phyloP scores from a whole-genome alignment of 2,113 vertebrate species.

The Psilopsiagon aurifrons region DNA sequence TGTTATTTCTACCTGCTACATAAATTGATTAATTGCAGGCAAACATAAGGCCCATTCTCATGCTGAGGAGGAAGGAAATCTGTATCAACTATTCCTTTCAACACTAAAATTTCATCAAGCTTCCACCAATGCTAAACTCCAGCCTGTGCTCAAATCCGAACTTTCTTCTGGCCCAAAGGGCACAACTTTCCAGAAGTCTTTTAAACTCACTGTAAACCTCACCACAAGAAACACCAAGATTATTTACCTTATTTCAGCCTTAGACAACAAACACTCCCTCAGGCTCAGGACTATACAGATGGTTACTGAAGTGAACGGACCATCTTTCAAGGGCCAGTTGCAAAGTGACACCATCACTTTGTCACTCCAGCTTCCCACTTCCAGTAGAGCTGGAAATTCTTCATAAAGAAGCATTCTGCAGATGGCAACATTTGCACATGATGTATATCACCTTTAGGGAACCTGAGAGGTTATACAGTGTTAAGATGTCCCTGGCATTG shows the following conservation, averaged over 20 bases:
- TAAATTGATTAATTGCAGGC: constrained; percentile 17
- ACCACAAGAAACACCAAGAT: background rate
- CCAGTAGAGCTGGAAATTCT: background rate
- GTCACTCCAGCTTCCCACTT: constrained; percentile 50
- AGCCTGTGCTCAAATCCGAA: background rate
- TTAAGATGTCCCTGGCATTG: background rate
- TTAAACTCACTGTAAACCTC: background rate
- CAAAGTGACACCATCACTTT: constrained; percentile 60
- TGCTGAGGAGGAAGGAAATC: background rate
- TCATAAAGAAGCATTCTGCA: constrained; percentile 23
- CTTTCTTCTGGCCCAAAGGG: background rate
- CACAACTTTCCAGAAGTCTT: background rate
- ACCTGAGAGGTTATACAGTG: background rate
- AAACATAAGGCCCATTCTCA: background rate
- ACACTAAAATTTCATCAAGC: background rate
- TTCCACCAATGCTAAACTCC: background rate
- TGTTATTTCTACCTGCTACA: background rate
- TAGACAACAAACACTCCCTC: background rate
- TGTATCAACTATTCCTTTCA: background rate
- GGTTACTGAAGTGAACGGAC: background rate
- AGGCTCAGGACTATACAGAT: constrained; percentile 16
- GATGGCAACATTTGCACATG: constrained; percentile 20
- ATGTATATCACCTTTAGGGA: constrained; percentile 19
- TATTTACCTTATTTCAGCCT: background rate
- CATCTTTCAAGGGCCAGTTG: constrained; percentile 62